Conservation (phyloP, 1,140 invertebrate genomes). For the Prorops nasuta region DNA sequence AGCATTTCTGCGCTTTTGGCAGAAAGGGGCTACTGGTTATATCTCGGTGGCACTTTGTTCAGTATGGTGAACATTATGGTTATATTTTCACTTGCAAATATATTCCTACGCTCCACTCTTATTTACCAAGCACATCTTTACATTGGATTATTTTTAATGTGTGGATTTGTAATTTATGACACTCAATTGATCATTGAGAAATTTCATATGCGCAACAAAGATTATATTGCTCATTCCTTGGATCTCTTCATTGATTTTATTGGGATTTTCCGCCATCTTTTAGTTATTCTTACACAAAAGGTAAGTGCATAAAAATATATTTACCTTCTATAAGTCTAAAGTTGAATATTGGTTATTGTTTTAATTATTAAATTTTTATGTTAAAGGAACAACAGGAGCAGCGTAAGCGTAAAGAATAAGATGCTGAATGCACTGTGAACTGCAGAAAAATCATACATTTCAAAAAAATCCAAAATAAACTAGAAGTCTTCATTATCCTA, state of each 20-base stretch:
- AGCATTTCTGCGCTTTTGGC: conserved; percentile 82
- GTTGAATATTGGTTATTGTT: too few species aligned
- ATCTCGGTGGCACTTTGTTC: conserved; percentile 78
- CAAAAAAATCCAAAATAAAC: conserved; percentile 53
- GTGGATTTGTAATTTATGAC: conserved; percentile 92
- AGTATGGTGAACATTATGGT: conserved; percentile 78
- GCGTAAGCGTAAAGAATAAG: conserved; percentile 38
- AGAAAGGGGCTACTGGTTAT: conserved; percentile 82
- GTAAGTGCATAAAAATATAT: too few species aligned
- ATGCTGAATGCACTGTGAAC: conserved; percentile 18
- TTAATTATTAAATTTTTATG: too few species aligned
- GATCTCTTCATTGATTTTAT: conserved; percentile 92
- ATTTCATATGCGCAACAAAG: conserved; percentile 81
- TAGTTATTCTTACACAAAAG: conserved; percentile 88
- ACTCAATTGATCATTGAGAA: conserved; percentile 96
- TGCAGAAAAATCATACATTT: conserved; percentile 34
- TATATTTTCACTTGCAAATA: conserved; percentile 75
- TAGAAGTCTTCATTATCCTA: conserved; percentile 56
- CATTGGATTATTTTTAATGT: conserved; percentile 84
- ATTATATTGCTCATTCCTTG: conserved; percentile 87
- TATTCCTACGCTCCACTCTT: conserved; percentile 81
- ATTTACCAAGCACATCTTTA: conserved; percentile 86
- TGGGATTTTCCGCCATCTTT: conserved; percentile 83
- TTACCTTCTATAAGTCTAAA: too few species aligned
- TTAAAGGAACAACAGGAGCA: too few species aligned